A percentile compares a stretch with the other conserved stretches of the same genome.
Evolutionary conservation across 2,797 vertebrate species (phyloP).

Genomic region (Linurgus olivaceus): DNA sequence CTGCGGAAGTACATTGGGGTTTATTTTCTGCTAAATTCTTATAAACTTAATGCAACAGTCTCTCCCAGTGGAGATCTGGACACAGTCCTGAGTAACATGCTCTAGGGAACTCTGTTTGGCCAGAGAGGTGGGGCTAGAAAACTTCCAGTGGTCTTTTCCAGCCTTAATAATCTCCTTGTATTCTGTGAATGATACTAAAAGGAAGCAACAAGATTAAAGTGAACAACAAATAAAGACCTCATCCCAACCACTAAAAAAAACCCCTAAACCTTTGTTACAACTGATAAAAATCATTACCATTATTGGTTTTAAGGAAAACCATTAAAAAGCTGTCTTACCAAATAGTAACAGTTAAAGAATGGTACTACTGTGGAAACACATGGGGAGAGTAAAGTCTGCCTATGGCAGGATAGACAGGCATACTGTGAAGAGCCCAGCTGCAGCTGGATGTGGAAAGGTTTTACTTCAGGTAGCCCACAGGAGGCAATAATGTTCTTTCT

Average conservation of each 20-base stretch:
- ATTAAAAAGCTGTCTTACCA: rapidly evolving
- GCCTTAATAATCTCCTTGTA: background rate
- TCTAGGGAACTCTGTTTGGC: background rate
- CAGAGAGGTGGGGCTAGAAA: background rate
- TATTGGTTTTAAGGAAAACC: background rate
- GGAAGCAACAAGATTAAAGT: background rate
- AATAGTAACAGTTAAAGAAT: background rate
- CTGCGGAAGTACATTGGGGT: background rate
- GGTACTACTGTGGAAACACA: background rate
- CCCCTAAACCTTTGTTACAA: too few species aligned
- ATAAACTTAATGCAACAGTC: background rate
- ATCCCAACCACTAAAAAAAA: background rate
- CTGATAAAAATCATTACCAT: background rate
- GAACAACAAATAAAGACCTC: background rate
- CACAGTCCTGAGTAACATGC: background rate
- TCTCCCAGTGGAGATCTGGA: background rate
- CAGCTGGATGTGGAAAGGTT: background rate
- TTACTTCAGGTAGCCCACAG: background rate
- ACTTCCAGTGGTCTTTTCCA: background rate
- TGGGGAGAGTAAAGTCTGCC: background rate
- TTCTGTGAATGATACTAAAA: background rate
- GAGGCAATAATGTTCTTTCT: slow-evolving; percentile 22
- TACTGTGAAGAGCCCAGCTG: background rate
- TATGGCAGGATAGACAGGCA: background rate
- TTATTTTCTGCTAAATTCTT: background rate